Conservation (phyloP, 2,888 invertebrate species). For the Tachina grossa region DNA sequence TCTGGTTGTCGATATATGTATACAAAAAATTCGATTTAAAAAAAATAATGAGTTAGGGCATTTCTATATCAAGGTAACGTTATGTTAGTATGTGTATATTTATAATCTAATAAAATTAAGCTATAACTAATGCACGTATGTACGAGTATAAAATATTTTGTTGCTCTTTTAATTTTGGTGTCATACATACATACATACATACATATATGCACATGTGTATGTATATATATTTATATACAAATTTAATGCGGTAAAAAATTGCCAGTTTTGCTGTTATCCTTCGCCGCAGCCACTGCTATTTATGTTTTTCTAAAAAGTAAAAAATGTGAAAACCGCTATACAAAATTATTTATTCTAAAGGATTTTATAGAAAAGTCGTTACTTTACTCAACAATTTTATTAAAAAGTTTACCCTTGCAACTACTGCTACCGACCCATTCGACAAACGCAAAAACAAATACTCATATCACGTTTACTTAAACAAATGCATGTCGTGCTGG, state of each 20-base stretch:
- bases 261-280: slow-evolving; percentile 31
- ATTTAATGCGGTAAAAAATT: slow-evolving; percentile 21
- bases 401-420: slow-evolving; percentile 67
- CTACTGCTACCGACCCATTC: slow-evolving; percentile 23
- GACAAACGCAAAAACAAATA: slow-evolving; percentile 32
- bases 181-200: too few relatives aligned
- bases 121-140: too few relatives aligned
- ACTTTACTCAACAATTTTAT: slow-evolving; percentile 67
- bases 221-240: background rate
- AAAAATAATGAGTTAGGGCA: too few relatives aligned
- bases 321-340: slow-evolving; percentile 55
- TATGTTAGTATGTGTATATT: too few relatives aligned
- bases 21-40: too few relatives aligned
- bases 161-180: too few relatives aligned
- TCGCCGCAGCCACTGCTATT: background rate
- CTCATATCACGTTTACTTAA: background rate
- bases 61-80: too few relatives aligned
- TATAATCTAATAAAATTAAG: too few relatives aligned
- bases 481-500: slow-evolving; percentile 9
- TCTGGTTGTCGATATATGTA: too few relatives aligned
- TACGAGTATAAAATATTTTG: slow-evolving; percentile 32
- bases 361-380: slow-evolving; percentile 67
- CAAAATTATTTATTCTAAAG: slow-evolving; percentile 58
- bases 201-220: too few relatives aligned
- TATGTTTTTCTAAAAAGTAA: slow-evolving; percentile 30